Evolutionary conservation across 1,140 invertebrate species (phyloP).

Genomic region (Capitella teleta): DNA sequence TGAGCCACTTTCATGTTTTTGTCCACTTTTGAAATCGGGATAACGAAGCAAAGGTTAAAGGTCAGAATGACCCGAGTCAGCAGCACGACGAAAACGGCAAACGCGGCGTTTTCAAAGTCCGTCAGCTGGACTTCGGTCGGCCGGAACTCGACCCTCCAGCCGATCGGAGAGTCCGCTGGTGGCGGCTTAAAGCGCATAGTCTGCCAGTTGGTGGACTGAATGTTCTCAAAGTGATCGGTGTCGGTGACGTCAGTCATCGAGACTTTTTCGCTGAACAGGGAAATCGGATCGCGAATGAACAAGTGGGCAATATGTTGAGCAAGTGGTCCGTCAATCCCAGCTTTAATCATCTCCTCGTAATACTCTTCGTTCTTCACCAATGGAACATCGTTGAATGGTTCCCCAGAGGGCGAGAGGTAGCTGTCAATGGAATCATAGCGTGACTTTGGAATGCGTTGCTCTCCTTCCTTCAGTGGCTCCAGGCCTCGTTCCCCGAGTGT

Average conservation of each 20-base stretch:
- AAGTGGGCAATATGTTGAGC: conserved; percentile 94
- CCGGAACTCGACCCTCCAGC: conserved; percentile 98
- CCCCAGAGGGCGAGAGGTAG: conserved; percentile 79
- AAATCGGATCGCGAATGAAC: conserved; percentile 92
- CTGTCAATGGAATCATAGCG: conserved; percentile 96
- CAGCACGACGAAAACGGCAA: conserved; percentile 95
- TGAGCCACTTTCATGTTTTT: conserved; percentile 96
- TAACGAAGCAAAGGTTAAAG: conserved; percentile 89
- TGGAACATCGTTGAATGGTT: conserved; percentile 82
- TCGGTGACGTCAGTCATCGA: conserved; percentile 87
- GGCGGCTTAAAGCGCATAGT: conserved; percentile 99
- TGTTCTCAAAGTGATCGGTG: conserved; percentile 99
- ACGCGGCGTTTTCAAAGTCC: conserved; percentile 98
- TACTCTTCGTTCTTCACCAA: conserved; percentile 75
- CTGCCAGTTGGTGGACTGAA: conserved; percentile 99
- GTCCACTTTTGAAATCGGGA: conserved; percentile 96
- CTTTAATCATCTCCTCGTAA: conserved; percentile 67
- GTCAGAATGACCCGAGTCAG: conserved; percentile 93
- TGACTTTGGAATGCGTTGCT: conserved; percentile 84
- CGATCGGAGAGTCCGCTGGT: conserved; percentile 64
- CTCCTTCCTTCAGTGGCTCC: conserved; percentile 52
- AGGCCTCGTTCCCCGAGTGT: conserved; percentile 81
- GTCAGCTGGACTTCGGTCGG: conserved; percentile 97
- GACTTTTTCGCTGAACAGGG: conserved; percentile 90
- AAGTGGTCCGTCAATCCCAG: conserved; percentile 79